Conservation (phyloP, 2,113 vertebrate species). For the Perccottus glenii region DNA sequence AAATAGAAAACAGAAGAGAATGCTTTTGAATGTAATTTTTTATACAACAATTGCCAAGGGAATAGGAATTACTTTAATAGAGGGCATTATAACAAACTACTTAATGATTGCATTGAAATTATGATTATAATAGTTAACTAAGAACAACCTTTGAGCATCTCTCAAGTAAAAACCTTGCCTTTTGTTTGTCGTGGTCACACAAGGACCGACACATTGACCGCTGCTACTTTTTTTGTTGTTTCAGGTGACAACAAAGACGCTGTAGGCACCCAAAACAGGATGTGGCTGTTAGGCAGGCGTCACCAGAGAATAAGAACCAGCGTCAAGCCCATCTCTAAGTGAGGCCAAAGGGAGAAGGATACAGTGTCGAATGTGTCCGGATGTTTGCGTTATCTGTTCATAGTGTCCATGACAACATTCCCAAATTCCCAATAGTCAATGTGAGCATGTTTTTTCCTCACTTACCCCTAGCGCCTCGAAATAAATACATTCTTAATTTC, state of each 20-base stretch:
- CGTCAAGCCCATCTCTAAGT: constrained; percentile 44
- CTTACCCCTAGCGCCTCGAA: too few relatives aligned
- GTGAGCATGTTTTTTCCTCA: not conserved
- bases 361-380: constrained; percentile 39
- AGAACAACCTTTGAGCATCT: not conserved
- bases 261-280: constrained; percentile 73
- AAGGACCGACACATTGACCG: constrained; percentile 39
- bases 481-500: not conserved
- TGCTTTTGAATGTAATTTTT: too few relatives aligned
- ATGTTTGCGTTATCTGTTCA: constrained; percentile 62
- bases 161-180: constrained; percentile 27
- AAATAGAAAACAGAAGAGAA: too few relatives aligned
- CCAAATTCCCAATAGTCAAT: not conserved
- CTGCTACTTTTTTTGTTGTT: constrained; percentile 48
- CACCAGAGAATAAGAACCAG: constrained; percentile 58
- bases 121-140: not conserved
- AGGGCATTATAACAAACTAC: not conserved
- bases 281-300: constrained; percentile 64
- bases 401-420: constrained; percentile 16
- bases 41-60: too few relatives aligned
- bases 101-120: not conserved
- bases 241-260: constrained; percentile 67
- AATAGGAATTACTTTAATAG: too few relatives aligned
- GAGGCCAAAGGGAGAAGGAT: constrained; percentile 56
- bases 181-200: constrained; percentile 18